Conservation (phyloP, 2,888 invertebrate genomes). For the Tubulanus polymorphus region DNA sequence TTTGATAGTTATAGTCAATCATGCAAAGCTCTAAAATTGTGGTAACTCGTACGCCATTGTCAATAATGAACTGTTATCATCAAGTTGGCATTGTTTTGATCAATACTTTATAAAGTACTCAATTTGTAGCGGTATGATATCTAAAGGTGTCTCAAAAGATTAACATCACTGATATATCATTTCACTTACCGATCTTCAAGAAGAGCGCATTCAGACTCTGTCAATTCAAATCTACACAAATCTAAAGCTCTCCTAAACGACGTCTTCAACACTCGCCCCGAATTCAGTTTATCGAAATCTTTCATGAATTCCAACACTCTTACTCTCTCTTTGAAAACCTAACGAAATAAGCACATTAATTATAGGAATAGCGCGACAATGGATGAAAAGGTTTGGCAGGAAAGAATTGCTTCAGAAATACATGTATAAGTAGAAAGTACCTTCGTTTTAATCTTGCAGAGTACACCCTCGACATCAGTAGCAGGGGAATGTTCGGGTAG, state of each 20-base stretch:
- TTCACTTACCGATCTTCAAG: conserved; percentile 49
- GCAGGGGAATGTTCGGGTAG: conserved; percentile 33
- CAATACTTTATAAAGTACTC: no score
- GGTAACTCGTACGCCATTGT: no score
- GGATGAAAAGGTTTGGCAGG: no score
- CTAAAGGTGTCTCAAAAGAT: no score
- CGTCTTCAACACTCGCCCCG: conserved; percentile 46
- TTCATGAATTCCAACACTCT: conserved; percentile 49
- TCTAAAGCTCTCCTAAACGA: conserved; percentile 51
- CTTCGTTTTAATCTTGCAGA: conserved; percentile 50
- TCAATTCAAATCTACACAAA: conserved; percentile 46
- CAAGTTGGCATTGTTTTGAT: no score
- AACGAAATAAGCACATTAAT: no score
- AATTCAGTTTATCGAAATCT: conserved; percentile 52
- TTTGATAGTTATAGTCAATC: no score
- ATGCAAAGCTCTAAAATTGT: no score
- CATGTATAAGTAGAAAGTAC: conserved; percentile 29
- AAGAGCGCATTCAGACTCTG: conserved; percentile 45
- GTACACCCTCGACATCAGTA: conserved; percentile 43
- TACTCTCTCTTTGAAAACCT: conserved; percentile 50
- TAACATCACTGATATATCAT: no score
- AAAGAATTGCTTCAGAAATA: background rate
- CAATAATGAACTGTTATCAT: no score
- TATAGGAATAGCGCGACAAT: no score
- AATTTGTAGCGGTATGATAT: no score